Evolutionary conservation across 2,797 vertebrate genomes (phyloP).

Genomic region (Malacoctenus gilli): DNA sequence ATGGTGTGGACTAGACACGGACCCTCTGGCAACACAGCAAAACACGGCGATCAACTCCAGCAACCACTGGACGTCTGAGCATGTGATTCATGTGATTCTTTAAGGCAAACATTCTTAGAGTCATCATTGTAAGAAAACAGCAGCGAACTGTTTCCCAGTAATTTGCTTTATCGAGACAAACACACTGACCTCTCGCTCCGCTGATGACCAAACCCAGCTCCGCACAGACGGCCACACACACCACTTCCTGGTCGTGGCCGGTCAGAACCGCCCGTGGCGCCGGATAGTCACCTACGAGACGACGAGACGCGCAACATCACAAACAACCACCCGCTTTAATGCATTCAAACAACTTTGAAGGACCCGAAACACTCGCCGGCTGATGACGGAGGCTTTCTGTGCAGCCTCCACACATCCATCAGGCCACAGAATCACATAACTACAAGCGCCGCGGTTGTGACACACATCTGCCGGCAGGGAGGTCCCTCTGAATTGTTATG

Average conservation of each 20-base stretch:
- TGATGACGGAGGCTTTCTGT: not conserved
- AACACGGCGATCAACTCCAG: too few relatives aligned
- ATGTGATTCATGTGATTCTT: too few relatives aligned
- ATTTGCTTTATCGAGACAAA: too few relatives aligned
- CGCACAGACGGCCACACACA: constrained; percentile 96
- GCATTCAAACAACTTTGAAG: not conserved
- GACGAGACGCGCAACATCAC: not conserved
- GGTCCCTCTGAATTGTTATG: constrained; percentile 73
- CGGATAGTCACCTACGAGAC: constrained; percentile 91
- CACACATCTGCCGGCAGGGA: constrained; percentile 61
- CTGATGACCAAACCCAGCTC: constrained; percentile 98
- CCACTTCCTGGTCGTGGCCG: constrained; percentile 96
- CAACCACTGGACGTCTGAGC: too few relatives aligned
- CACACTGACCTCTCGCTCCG: constrained; percentile 93
- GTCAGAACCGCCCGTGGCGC: constrained; percentile 95
- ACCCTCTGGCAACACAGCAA: constrained; percentile 84
- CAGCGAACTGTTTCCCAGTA: too few relatives aligned
- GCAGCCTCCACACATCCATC: constrained; percentile 5
- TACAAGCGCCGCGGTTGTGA: constrained; percentile 33
- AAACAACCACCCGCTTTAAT: not conserved
- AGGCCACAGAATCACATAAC: constrained; percentile 32
- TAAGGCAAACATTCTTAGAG: too few relatives aligned
- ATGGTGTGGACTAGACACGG: constrained; percentile 98
- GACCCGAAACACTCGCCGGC: not conserved
- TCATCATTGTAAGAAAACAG: not conserved